phyloP scores from a whole-genome alignment of 2,113 vertebrate species.

The Microcebus ravelobensis region DNA sequence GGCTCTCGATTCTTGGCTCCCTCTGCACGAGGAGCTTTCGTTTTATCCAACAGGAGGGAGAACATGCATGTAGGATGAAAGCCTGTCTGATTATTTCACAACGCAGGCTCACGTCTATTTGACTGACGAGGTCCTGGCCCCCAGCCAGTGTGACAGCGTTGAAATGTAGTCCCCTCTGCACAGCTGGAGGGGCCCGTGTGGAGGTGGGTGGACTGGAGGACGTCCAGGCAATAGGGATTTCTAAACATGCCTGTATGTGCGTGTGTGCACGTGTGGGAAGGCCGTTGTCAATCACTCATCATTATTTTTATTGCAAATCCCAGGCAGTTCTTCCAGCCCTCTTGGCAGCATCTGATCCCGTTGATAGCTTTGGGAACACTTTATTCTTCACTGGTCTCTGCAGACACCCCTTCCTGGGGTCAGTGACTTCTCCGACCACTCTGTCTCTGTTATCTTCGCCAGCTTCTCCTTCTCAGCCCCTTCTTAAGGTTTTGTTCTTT shows the following conservation, averaged over 20 bases:
- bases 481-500: not conserved
- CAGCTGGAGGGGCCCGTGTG: not conserved
- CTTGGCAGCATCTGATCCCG: not conserved
- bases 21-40: fast-evolving
- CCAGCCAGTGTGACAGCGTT: not conserved
- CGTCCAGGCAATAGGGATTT: not conserved
- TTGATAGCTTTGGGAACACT: not conserved
- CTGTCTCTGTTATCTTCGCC: not conserved
- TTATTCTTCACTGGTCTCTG: not conserved
- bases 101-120: not conserved
- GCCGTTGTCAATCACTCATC: not conserved
- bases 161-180: fast-evolving
- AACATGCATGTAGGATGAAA: fast-evolving
- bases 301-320: not conserved
- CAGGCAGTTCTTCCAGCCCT: not conserved
- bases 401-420: too few relatives aligned
- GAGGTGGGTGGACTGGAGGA: not conserved
- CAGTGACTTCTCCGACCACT: not conserved
- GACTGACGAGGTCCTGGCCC: not conserved
- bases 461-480: not conserved
- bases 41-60: not conserved
- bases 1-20: not conserved
- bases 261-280: not conserved
- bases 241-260: not conserved
- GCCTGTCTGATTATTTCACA: not conserved